Percentiles rank a stretch among this genome's conserved stretches.
These are phyloP conservation scores for Brachyalestes nurse DNA, from an alignment of 2,797 vertebrate genomes.

Conservation along the genomic window DNA sequence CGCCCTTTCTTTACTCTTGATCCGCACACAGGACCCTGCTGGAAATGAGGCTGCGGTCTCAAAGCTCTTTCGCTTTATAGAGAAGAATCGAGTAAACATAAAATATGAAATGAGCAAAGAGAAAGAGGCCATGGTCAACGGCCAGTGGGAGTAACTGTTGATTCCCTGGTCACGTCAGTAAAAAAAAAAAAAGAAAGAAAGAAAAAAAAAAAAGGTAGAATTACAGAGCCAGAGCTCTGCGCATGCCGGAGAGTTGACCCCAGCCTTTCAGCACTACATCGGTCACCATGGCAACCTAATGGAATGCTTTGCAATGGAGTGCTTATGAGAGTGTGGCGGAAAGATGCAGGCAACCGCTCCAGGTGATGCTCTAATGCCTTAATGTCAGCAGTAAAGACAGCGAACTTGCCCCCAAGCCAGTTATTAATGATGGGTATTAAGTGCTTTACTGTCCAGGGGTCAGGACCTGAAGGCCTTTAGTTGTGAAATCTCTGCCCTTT, in stretches of 20 bases:
- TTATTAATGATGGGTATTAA: constrained; percentile 42
- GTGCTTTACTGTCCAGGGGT: constrained; percentile 39
- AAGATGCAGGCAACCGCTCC: constrained; percentile 18
- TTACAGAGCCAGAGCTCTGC: constrained; percentile 54
- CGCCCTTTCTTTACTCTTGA: constrained; percentile 1
- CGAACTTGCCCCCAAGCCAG: constrained; percentile 21
- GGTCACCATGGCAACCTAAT: constrained; percentile 75
- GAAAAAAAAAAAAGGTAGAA: constrained; percentile 43
- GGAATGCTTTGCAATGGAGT: constrained; percentile 55
- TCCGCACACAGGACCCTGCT: constrained; percentile 13
- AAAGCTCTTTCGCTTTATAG: background rate
- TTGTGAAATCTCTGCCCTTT: constrained; percentile 13
- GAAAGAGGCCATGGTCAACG: background rate
- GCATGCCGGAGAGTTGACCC: constrained; percentile 72
- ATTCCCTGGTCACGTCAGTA: constrained; percentile 41
- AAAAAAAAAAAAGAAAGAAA: background rate
- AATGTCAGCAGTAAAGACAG: constrained; percentile 37
- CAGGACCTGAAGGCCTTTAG: background rate
- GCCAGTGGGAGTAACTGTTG: constrained; percentile 46
- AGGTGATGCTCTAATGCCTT: constrained; percentile 53
- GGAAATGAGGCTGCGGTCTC: constrained; percentile 13
- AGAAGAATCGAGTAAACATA: background rate
- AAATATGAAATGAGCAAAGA: background rate
- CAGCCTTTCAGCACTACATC: constrained; percentile 70
- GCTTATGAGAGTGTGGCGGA: constrained; percentile 27